phyloP scores from a whole-genome alignment of 2,797 vertebrate species.

The Typhlichthys subterraneus region DNA sequence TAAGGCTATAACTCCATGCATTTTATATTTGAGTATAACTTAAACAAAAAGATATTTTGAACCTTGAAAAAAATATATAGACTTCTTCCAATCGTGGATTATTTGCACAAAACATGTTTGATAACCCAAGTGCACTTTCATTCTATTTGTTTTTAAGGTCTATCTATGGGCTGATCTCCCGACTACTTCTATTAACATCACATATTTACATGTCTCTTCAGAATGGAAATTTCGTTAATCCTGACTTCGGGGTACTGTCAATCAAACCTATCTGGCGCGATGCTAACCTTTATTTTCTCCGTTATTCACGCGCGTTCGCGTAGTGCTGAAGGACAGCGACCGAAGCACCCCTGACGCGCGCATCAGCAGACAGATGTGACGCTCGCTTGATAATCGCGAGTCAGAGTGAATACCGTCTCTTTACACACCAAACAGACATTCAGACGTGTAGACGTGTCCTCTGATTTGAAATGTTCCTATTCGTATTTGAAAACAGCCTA shows the following conservation, averaged over 20 bases:
- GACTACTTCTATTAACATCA: conserved; percentile 61
- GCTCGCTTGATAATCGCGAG: conserved; percentile 12
- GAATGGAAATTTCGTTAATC: conserved; percentile 72
- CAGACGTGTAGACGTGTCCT: no score
- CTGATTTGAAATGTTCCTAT: no score
- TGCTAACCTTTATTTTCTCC: background rate
- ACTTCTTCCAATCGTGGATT: background rate
- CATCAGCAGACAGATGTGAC: conserved; percentile 8
- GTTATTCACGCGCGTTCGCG: conserved; percentile 49
- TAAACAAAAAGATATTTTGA: no score
- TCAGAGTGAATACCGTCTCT: background rate
- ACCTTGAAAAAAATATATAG: background rate
- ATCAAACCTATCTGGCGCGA: conserved; percentile 30
- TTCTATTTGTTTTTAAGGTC: background rate
- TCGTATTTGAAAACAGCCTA: no score
- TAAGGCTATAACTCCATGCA: no score
- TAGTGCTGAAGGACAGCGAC: conserved; percentile 75
- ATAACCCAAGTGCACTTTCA: background rate
- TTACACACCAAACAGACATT: background rate
- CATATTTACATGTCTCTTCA: conserved; percentile 66
- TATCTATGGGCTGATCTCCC: conserved; percentile 47
- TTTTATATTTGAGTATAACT: no score
- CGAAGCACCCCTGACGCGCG: conserved; percentile 32
- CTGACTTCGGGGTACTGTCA: conserved; percentile 72
- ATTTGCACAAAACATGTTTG: conserved; percentile 1